Percentiles rank a stretch among this genome's conserved stretches.
Conservation (phyloP, 2,797 vertebrate genomes). For the Enteromius radiatus region DNA sequence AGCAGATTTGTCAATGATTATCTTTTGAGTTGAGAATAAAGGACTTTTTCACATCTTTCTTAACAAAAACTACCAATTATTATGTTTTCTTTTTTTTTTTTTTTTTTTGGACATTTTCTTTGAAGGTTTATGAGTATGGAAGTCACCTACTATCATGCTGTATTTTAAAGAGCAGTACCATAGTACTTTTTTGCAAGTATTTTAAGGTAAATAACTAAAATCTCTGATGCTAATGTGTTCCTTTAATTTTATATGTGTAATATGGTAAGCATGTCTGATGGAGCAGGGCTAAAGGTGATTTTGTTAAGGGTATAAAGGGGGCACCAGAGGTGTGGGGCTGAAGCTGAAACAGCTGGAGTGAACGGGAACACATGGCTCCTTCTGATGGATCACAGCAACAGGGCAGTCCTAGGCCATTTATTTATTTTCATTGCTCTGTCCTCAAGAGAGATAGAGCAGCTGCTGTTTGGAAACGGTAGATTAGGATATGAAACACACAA, state of each 20-base stretch:
- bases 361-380: constrained; percentile 66
- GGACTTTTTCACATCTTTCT: background rate
- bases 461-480: constrained; percentile 42
- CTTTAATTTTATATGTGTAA: background rate
- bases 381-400: constrained; percentile 62
- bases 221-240: background rate
- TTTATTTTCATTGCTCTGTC: constrained; percentile 54
- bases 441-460: constrained; percentile 48
- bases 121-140: background rate
- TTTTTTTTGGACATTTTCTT: background rate
- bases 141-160: background rate
- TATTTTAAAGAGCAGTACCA: background rate
- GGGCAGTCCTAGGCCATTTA: constrained; percentile 40
- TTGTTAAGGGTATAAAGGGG: constrained; percentile 16
- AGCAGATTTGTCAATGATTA: background rate
- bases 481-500: constrained; percentile 49
- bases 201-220: background rate
- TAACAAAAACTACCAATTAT: background rate
- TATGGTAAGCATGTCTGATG: constrained; percentile 9
- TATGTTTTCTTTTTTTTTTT: background rate
- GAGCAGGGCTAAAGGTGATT: constrained; percentile 16
- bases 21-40: background rate
- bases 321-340: constrained; percentile 55
- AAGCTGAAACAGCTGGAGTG: constrained; percentile 58
- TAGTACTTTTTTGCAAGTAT: background rate